Base-by-base conservation (phyloP, 2,888 invertebrate species). In the Suillia variegata region DNA sequence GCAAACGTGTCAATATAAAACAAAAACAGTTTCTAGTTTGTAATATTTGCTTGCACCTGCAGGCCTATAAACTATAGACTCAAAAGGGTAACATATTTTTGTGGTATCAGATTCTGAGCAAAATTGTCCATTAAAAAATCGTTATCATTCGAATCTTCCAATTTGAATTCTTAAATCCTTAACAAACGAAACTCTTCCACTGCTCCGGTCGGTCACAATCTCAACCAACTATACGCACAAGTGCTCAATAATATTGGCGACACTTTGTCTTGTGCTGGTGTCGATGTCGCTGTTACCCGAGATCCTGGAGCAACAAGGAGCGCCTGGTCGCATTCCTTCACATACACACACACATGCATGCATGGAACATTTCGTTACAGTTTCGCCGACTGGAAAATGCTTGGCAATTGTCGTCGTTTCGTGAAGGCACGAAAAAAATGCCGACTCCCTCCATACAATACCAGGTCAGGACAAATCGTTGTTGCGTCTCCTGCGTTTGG, bases 381-480 rank as follows among this genome's bases (percentile, higher is more conserved):
- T 38, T 38, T 38, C 12, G 13, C 12, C 38, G n/a, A 45, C 45
- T 18, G 20, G 45, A 4, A 45, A 45, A 20, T 18, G 20, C 5
- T 18, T 13, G 31, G 24, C 48, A 22, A 22, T 50, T 26, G 34
- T n/a, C 21, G 34, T n/a, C 21, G 24, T 31, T 31, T 22, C 45
- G 21, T 54, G 45, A 4, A 45, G 20, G 45, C 45, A 45, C 18
- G 45, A 45, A 34, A 54, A 54, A 53, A 54, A 42, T 54, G 24
- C 18, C 12, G 31, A 2, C 55, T 12, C n/a, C n/a, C n/a, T n/a
- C n/a, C n/a, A n/a, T n/a, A 24, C 31, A 55, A 26, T 55, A 13
- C 26, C 47, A n/a, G n/a, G n/a, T n/a, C n/a, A n/a, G n/a, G 48
- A 55, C 55, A 55, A 55, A 55, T 55, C 55, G 55, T 17, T n/a